Conservation (phyloP, 2,888 invertebrate species). For the Dicycla oo region DNA sequence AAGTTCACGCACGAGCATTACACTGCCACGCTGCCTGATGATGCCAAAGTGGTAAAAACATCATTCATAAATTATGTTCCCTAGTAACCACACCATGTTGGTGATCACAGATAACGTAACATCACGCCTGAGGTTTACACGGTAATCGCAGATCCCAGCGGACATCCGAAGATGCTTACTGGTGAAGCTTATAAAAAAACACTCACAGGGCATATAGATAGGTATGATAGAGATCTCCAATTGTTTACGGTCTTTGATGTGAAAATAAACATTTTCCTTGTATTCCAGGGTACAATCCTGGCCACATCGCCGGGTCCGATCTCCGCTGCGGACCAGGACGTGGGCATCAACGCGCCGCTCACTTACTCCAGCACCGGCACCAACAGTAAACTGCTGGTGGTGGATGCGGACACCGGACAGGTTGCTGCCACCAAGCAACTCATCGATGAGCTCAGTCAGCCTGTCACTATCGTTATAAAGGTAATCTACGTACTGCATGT, state of each 20-base stretch:
- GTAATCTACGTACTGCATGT: conserved; percentile 70
- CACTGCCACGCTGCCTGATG: conserved; percentile 92
- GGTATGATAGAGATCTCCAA: background rate
- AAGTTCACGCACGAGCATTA: conserved; percentile 94
- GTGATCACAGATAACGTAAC: background rate
- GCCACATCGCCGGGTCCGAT: conserved; percentile 93
- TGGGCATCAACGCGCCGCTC: conserved; percentile 94
- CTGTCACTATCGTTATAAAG: conserved; percentile 95
- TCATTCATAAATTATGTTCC: background rate
- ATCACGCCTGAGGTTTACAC: background rate
- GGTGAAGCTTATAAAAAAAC: background rate
- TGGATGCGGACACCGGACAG: conserved; percentile 92
- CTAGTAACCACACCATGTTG: too few species aligned
- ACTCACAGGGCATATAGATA: too few species aligned
- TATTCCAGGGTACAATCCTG: conserved; percentile 91
- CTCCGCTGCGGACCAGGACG: conserved; percentile 95
- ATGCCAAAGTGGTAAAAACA: conserved; percentile 83
- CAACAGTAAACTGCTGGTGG: conserved; percentile 89
- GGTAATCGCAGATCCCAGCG: background rate
- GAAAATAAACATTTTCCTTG: background rate
- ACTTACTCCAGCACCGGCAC: conserved; percentile 93
- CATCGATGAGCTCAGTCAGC: conserved; percentile 91
- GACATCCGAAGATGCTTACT: too few species aligned
- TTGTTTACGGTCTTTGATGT: background rate
- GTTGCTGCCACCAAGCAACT: conserved; percentile 91